Conservation (phyloP, 2,888 invertebrate genomes). For the Cephus nigrinus region DNA sequence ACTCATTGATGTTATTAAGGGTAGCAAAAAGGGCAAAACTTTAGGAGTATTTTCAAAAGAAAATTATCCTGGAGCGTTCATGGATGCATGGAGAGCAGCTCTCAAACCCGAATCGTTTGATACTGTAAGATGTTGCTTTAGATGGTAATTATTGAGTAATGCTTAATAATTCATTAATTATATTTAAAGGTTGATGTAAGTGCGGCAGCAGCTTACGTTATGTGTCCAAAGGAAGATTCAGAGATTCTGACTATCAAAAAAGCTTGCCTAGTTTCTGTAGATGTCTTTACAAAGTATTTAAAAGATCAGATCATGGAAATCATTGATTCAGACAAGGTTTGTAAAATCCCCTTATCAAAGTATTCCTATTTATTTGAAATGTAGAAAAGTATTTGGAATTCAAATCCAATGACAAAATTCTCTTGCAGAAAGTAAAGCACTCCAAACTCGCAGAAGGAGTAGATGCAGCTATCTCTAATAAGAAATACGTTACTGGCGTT, state of each 20-base stretch:
- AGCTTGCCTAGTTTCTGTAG: conserved; percentile 92
- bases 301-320: conserved; percentile 99
- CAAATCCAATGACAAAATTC: conserved; percentile 7
- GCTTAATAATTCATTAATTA: conserved; percentile 2
- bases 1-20: conserved; percentile 83
- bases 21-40: conserved; percentile 88
- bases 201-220: conserved; percentile 83
- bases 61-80: conserved; percentile 92
- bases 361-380: not conserved
- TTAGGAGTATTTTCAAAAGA: conserved; percentile 94
- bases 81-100: conserved; percentile 88
- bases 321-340: conserved; percentile 94
- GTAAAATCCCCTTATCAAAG: conserved; percentile 10
- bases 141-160: conserved; percentile 2
- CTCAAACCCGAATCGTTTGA: conserved; percentile 84
- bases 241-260: conserved; percentile 92
- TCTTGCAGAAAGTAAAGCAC: conserved; percentile 92
- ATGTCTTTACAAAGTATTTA: conserved; percentile 95
- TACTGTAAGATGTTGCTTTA: conserved; percentile 67
- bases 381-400: not conserved
- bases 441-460: conserved; percentile 94
- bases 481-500: conserved; percentile 93
- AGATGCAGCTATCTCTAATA: conserved; percentile 92
- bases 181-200: conserved; percentile 79
- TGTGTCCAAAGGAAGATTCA: conserved; percentile 94